phyloP scores from a whole-genome alignment of 2,113 vertebrate genomes.

The Sardina pilchardus region DNA sequence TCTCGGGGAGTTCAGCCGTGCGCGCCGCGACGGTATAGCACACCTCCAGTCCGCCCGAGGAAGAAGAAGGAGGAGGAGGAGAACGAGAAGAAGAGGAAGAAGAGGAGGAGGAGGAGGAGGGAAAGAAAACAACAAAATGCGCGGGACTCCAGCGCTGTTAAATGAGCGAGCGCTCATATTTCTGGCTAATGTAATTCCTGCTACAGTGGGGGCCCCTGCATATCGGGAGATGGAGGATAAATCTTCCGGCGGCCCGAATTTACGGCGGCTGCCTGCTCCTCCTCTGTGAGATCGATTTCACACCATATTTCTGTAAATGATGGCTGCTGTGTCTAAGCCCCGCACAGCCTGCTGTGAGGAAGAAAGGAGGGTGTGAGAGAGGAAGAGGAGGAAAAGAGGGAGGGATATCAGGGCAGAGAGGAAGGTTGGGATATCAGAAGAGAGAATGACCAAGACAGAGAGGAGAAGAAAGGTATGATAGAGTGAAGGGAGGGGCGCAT shows the following conservation, averaged over 20 bases:
- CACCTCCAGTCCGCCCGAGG: not conserved
- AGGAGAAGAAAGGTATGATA: not conserved
- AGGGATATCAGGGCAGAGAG: not conserved
- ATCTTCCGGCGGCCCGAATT: constrained; percentile 61
- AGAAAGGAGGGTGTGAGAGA: not conserved
- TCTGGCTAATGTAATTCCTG: constrained; percentile 57
- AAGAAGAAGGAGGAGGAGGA: not conserved
- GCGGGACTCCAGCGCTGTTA: constrained; percentile 38
- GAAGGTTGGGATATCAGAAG: not conserved
- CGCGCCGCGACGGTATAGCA: not conserved
- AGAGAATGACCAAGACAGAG: constrained; percentile 12
- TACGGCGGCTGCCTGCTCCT: constrained; percentile 53
- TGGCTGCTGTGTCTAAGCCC: constrained; percentile 59
- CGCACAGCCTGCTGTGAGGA: constrained; percentile 38
- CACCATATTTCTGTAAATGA: constrained; percentile 66
- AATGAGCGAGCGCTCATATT: constrained; percentile 41
- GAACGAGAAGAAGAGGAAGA: not conserved
- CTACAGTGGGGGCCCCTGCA: constrained; percentile 47
- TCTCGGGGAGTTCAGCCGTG: not conserved
- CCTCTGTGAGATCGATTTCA: constrained; percentile 68
- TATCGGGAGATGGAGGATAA: constrained; percentile 60
- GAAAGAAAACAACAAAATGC: constrained; percentile 39
- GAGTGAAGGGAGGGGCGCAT: not conserved
- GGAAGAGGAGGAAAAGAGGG: constrained; percentile 33
- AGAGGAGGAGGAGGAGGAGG: constrained; percentile 16